phyloP scores from a whole-genome alignment of 2,888 invertebrate genomes.

The Limenitis camilla region DNA sequence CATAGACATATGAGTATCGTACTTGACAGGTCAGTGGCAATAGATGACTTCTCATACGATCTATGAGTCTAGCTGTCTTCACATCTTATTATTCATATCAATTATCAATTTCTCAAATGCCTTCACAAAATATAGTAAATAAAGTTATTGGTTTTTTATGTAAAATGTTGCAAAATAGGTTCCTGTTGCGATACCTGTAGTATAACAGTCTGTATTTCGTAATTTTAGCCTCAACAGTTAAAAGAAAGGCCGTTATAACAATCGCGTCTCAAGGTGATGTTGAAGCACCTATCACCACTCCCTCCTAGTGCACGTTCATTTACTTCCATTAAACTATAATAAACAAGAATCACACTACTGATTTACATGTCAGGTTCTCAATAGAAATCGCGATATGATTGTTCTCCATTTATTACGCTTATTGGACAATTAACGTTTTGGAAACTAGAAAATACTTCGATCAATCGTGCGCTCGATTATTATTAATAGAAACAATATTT shows the following conservation, averaged over 20 bases:
- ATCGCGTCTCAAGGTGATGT: conserved; percentile 23
- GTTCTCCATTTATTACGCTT: conserved; percentile 6
- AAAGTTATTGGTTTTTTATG: background rate
- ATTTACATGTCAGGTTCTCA: conserved; percentile 13
- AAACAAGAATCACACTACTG: conserved; percentile 6
- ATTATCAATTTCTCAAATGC: too few species aligned
- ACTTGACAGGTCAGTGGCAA: conserved; percentile 63
- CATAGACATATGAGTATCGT: conserved; percentile 73
- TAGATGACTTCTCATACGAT: background rate
- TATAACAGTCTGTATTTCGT: conserved; percentile 15
- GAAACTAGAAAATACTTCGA: background rate
- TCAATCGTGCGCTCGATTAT: too few species aligned
- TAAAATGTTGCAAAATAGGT: conserved; percentile 2
- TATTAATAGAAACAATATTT: too few species aligned
- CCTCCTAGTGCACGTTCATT: conserved; percentile 12
- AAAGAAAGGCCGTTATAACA: conserved; percentile 23
- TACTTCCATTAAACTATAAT: conserved; percentile 17
- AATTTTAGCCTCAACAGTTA: conserved; percentile 17
- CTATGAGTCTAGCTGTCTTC: background rate
- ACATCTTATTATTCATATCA: background rate
- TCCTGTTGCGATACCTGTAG: conserved; percentile 4
- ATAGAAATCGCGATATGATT: conserved; percentile 8
- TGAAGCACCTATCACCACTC: conserved; percentile 21
- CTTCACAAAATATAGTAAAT: too few species aligned
- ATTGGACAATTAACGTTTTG: conserved; percentile 6